These are phyloP conservation scores for Silurus asotus DNA, from an alignment of 2,113 vertebrate genomes.

Conservation along the genomic window DNA sequence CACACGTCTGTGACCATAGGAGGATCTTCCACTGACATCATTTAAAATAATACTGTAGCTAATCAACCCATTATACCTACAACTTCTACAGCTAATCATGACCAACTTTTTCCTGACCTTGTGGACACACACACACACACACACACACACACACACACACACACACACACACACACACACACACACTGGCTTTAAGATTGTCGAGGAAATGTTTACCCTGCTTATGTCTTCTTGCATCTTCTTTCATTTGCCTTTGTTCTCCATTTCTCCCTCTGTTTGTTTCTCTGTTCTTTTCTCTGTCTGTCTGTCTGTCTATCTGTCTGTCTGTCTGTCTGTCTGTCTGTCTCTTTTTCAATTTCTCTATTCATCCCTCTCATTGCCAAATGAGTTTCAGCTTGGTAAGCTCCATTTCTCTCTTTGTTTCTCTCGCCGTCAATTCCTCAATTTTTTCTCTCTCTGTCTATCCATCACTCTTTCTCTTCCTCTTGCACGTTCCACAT, in stretches of 20 bases:
- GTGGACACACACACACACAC: neutral
- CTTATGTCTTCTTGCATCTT: neutral
- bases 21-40: neutral
- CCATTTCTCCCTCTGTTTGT: neutral
- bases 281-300: neutral
- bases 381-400: too few species aligned
- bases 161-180: slow-evolving; percentile 41
- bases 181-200: slow-evolving; percentile 59
- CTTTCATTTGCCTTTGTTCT: neutral
- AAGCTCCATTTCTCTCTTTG: neutral
- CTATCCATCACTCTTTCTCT: neutral
- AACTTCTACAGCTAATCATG: neutral
- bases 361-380: too few species aligned
- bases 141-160: slow-evolving; percentile 24
- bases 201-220: slow-evolving; percentile 58
- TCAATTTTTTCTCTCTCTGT: neutral
- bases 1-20: slow-evolving; percentile 41
- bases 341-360: neutral
- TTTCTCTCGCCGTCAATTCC: too few species aligned
- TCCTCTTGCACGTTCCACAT: neutral
- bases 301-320: too few species aligned
- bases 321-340: neutral
- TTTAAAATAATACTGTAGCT: neutral
- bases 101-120: neutral
- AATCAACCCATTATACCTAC: neutral